Evolutionary conservation across 2,888 invertebrate species (phyloP), one percentile per base, ranked within the genome.

Genomic region (Punctoribates punctum): DNA sequence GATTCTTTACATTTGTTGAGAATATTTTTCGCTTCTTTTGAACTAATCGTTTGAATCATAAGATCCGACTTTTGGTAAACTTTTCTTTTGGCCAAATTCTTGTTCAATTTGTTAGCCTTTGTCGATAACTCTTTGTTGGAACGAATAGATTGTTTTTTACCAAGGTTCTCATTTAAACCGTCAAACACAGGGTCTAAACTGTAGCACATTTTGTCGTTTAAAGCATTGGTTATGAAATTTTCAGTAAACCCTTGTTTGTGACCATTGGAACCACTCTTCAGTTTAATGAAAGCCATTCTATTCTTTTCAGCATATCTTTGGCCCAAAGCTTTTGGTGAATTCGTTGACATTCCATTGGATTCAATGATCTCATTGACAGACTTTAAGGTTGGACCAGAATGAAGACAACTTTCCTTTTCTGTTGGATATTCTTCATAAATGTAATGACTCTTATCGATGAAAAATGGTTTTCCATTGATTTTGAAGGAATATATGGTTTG

Each of bases 391-490:
- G 4, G 17, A n/a, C 2, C 51, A 51, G 17, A 51, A 51, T 51
- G 5, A 4, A n/a, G n/a, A 51, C 3, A 3, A 6, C n/a, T 6
- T 51, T 51, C 51, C 9, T 9, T 23, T 20, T 20, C 25, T 20
- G 23, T 20, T 1, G 23, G 11, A 23, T 23, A 23, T 57, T 57
- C 57, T 57, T 57, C 23, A 8, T 20, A 11, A 57, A 23, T 20
- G n/a, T 25, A 57, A 11, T 17, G n/a, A 57, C 23, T 20, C 13
- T 57, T 57, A n/a, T 57, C 57, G 9, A 57, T 25, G n/a, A 57
- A 57, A 57, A 57, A 57, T 57, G 57, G 57, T 20, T 57, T 57
- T 57, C 57, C 57, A 57, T 57, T 57, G 3, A 57, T 4, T 57
- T 57, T 57, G n/a, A 57, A 57, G 2, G 57, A 20, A 57, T 57